Base-by-base conservation (phyloP, 2,113 vertebrate genomes). In the Megaceryle torquata region DNA sequence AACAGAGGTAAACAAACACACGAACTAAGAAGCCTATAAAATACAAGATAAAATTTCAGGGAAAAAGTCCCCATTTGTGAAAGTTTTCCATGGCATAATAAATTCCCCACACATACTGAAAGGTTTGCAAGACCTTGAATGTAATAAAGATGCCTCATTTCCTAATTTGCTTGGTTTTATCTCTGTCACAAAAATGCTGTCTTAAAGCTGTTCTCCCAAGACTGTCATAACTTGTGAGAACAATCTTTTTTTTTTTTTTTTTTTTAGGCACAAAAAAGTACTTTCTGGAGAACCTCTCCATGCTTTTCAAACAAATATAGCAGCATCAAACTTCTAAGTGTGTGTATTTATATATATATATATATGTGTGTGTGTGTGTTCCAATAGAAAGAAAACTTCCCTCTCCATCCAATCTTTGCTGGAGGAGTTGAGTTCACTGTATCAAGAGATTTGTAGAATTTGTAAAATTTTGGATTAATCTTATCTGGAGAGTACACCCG, bases 391-490 rank as follows among this genome's bases (percentile, higher is more conserved):
- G 48, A 91, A 81, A 74, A 46, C 17, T 79, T 94, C 81, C 43
- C n/a, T 92, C 88, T 97, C 61, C 79, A 89, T 88, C 60, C 61
- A 33, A 74, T 39, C 56, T 92, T 86, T 48, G 29, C 71, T 82
- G 79, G 93, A 87, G 77, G 86, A 94, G 74, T 74, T 60, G 81
- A 96, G 63, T 93, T 92, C 22, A 76, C 63, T 68, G 28, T 71
- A 57, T 83, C 85, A 75, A 85, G 95, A 97, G 81, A 92, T 83
- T 82, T 95, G 75, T 70, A 87, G 85, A 95, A 94, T 83, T 91
- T 91, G 50, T 65, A 80, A 69, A 94, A 91, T 91, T 96, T 86
- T 95, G 69, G 37, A 91, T 94, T 96, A 93, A 91, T 93, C 89
- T 97, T 93, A 96, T 92, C 83, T 81, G 63, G 24, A 89, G 50